Evolutionary conservation across 1,140 invertebrate genomes (phyloP).

Genomic region (Drosophila parabipectinata): DNA sequence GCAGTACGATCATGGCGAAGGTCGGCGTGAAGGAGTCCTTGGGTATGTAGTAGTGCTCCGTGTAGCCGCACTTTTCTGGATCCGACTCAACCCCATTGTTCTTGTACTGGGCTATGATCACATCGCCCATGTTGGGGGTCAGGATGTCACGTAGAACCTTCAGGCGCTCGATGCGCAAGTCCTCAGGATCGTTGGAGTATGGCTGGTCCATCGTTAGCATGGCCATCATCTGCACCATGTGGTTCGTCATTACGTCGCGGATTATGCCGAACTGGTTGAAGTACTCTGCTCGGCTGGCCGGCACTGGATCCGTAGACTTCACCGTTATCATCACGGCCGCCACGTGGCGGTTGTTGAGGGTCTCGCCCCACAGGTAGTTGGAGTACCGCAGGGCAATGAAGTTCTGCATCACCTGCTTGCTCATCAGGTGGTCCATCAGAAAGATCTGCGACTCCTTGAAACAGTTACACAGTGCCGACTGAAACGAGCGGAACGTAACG

Average conservation of each 20-base stretch:
- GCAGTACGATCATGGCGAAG: conserved; percentile 52
- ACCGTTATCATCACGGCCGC: conserved; percentile 64
- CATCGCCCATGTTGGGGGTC: conserved; percentile 44
- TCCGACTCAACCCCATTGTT: conserved; percentile 59
- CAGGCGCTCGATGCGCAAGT: conserved; percentile 50
- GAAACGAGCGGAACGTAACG: conserved; percentile 37
- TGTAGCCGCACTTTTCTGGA: conserved; percentile 56
- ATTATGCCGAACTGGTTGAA: conserved; percentile 66
- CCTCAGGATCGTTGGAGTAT: conserved; percentile 45
- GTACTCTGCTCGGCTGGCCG: conserved; percentile 33
- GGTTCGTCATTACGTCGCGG: conserved; percentile 62
- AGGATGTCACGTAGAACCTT: conserved; percentile 48
- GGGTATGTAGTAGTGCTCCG: conserved; percentile 61
- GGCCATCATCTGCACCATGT: conserved; percentile 62
- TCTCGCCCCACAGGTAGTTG: conserved; percentile 58
- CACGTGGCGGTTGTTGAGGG: conserved; percentile 55
- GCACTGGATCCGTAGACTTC: conserved; percentile 50
- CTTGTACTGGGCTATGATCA: conserved; percentile 58
- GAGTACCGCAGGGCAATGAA: conserved; percentile 55
- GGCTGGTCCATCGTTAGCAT: conserved; percentile 66
- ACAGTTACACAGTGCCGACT: conserved; percentile 49
- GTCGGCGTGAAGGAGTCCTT: conserved; percentile 63
- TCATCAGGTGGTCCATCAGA: conserved; percentile 64
- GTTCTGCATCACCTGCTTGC: conserved; percentile 51
- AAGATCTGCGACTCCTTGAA: conserved; percentile 69